A percentile compares a stretch with the other conserved stretches of the same genome.
Evolutionary conservation across 2,888 invertebrate genomes (phyloP).

Genomic region (Ryuthela nishihirai): DNA sequence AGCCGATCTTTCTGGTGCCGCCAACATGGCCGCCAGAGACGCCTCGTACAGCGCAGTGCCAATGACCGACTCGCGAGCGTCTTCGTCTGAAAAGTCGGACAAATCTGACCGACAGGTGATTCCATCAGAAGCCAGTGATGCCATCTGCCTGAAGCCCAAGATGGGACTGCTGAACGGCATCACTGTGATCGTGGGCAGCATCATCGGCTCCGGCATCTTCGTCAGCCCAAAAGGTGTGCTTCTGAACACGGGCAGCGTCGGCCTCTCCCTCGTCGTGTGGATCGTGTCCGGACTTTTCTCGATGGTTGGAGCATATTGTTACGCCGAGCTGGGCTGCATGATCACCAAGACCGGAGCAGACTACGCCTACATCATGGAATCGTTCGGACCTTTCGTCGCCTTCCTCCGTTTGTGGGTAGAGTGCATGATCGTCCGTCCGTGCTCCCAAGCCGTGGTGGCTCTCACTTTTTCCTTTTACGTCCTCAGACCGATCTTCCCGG

Average conservation of each 20-base stretch:
- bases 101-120: no score
- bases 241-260: slow-evolving; percentile 85
- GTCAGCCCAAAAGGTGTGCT: slow-evolving; percentile 92
- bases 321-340: slow-evolving; percentile 95
- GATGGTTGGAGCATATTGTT: slow-evolving; percentile 96
- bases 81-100: no score
- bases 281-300: slow-evolving; percentile 87
- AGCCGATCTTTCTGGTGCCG: no score
- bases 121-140: no score
- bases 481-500: slow-evolving; percentile 90
- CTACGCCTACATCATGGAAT: slow-evolving; percentile 98
- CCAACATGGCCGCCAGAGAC: no score
- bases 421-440: slow-evolving; percentile 96
- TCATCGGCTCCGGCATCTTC: slow-evolving; percentile 95
- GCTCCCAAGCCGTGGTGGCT: slow-evolving; percentile 95
- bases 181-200: slow-evolving; percentile 94
- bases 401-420: slow-evolving; percentile 98
- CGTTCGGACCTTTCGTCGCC: slow-evolving; percentile 94
- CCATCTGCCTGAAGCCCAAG: slow-evolving; percentile 82
- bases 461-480: slow-evolving; percentile 96
- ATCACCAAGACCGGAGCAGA: slow-evolving; percentile 91
- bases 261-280: slow-evolving; percentile 90
- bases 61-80: no score
- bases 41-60: no score
- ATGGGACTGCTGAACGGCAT: slow-evolving; percentile 90